Percentiles rank a stretch among this genome's conserved stretches.
These are phyloP conservation scores for Rhyacichthys aspro DNA, from an alignment of 2,797 vertebrate species.

Conservation along the genomic window DNA sequence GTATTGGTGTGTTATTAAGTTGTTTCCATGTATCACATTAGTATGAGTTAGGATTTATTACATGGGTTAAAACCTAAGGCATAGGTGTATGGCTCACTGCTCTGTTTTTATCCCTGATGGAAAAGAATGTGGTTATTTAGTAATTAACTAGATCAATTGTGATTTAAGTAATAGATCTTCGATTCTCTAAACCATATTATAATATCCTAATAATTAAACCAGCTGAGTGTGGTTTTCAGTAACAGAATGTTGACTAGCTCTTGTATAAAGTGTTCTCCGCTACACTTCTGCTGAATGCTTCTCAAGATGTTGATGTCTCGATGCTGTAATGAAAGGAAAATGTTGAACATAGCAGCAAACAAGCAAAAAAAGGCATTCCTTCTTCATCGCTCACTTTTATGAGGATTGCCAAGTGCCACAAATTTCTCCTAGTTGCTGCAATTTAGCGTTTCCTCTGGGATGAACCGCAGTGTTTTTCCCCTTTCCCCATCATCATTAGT, in stretches of 20 bases:
- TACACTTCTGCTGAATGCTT: constrained; percentile 17
- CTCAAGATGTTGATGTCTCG: constrained; percentile 16
- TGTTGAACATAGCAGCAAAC: constrained; percentile 2
- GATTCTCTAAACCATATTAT: not conserved
- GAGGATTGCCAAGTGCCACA: constrained; percentile 39
- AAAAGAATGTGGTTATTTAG: not conserved
- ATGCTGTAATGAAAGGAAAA: not conserved
- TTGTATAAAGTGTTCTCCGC: not conserved
- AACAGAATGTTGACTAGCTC: not conserved
- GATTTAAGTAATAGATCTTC: not conserved
- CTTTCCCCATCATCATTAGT: constrained; percentile 62
- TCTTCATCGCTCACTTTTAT: constrained; percentile 42
- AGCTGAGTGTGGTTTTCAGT: not conserved
- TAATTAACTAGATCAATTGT: not conserved
- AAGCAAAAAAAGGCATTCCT: constrained; percentile 22
- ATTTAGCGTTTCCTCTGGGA: constrained; percentile 49
- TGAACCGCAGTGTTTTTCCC: constrained; percentile 57
- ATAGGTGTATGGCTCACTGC: not conserved
- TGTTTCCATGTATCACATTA: constrained; percentile 29
- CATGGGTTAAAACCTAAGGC: constrained; percentile 18
- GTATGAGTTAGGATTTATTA: constrained; percentile 22
- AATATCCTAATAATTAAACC: not conserved
- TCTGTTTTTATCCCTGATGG: not conserved
- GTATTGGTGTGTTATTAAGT: constrained; percentile 29
- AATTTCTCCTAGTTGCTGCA: constrained; percentile 51